Evolutionary conservation across 1,140 invertebrate species (phyloP), one percentile per base, ranked within the genome.

Genomic region (Tachypleus tridentatus): DNA sequence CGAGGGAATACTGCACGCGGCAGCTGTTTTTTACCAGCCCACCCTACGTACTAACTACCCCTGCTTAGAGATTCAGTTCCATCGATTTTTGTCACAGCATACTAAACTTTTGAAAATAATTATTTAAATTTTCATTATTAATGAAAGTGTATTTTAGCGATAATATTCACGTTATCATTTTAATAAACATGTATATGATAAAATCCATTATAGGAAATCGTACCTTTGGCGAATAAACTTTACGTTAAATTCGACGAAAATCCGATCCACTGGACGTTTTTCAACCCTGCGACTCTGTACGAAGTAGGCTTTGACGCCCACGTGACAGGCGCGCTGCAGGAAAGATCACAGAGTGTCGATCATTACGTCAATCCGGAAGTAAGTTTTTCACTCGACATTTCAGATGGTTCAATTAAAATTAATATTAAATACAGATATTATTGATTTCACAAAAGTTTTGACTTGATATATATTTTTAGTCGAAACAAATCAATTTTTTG

Each of bases 211-310:
- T 51, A 66, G 65, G 57, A 52, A 3, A 63, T 61, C 51, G 4
- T 66, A 4, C 61, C 62, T 47, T 63, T 66, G 29, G 63, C 63
- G 9, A 58, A 61, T 53, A 57, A 57, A n/a, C 57, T 48, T 7
- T 66, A 63, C 29, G 52, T 61, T 3, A 51, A 52, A 48, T n/a
- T 58, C 11, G 56, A 58, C 54, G 51, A 62, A 4, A 63, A 63
- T 63, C 65, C 65, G 3, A n/a, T 66, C 4, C 65, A 66, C 52
- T 60, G 49, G 29, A 58, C 50, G 11, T 67, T 64, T 48, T 54
- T 67, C 0, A 67, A 67, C 58, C 66, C 66, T 49, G 62, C 60
- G n/a, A 58, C 63, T 3, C 61, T 67, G 29, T 67, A 67, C 47
- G 62, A 67, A 53, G 64, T 61, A 4, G 66, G 66, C 6, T 58